Percentiles rank a stretch among this genome's conserved stretches.
Evolutionary conservation across 92 coral and sea anemone genomes (phyloP).

Genomic region (Porites divaricata): DNA sequence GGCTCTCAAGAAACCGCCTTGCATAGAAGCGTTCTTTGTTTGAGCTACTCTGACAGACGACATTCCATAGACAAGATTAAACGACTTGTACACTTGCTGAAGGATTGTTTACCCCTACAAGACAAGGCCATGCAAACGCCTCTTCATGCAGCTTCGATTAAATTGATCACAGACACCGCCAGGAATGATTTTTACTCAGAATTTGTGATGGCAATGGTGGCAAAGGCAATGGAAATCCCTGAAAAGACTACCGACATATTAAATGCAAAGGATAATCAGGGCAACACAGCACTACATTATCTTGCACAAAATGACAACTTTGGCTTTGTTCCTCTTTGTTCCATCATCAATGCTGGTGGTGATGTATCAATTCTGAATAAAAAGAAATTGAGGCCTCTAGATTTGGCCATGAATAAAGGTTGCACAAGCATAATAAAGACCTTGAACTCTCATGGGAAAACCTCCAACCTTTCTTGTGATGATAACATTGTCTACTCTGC

Average conservation of each 20-base stretch:
- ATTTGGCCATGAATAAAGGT: constrained; percentile 67
- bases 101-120: constrained; percentile 70
- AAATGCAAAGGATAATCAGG: constrained; percentile 62
- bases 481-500: constrained; percentile 18
- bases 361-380: constrained; percentile 56
- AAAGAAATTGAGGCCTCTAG: constrained; percentile 57
- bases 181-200: constrained; percentile 53
- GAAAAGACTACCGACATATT: constrained; percentile 44
- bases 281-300: constrained; percentile 74
- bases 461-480: neutral
- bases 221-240: constrained; percentile 51
- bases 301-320: constrained; percentile 64
- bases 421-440: constrained; percentile 44
- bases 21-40: constrained; percentile 75
- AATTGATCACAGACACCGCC: constrained; percentile 50
- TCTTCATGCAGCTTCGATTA: constrained; percentile 77
- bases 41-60: constrained; percentile 28
- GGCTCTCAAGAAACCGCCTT: constrained; percentile 77
- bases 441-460: constrained; percentile 25
- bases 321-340: constrained; percentile 53
- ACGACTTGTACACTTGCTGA: constrained; percentile 48
- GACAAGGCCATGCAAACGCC: constrained; percentile 77
- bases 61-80: constrained; percentile 40
- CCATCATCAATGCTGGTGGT: constrained; percentile 69
- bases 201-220: constrained; percentile 60